Evolutionary conservation across 1,140 invertebrate species (phyloP).

Genomic region (Bombus turneri): DNA sequence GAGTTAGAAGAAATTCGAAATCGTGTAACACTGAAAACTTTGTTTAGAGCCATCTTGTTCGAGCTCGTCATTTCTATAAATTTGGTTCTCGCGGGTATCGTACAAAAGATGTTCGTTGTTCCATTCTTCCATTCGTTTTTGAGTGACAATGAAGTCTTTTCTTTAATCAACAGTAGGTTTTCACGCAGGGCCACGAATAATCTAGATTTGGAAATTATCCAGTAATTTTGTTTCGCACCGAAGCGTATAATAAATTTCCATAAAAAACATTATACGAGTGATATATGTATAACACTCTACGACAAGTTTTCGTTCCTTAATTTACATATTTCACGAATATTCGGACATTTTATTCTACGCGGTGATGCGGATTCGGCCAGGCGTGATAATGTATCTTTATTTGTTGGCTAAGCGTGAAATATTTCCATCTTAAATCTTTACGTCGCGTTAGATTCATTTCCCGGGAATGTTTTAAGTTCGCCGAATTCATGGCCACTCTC

Average conservation of each 20-base stretch:
- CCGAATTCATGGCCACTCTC: not conserved
- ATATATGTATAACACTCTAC: not conserved
- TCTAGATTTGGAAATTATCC: not conserved
- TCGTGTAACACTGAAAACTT: too few species aligned
- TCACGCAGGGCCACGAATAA: not conserved
- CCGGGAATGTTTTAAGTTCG: conserved; percentile 10
- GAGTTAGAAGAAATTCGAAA: too few species aligned
- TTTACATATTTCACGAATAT: conserved; percentile 14
- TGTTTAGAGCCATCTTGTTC: too few species aligned
- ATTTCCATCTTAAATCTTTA: conserved; percentile 32
- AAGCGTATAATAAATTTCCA: not conserved
- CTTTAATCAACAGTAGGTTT: not conserved
- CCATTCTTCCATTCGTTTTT: too few species aligned
- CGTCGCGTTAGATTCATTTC: not conserved
- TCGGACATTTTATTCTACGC: not conserved
- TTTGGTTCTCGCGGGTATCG: too few species aligned
- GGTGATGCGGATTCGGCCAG: not conserved
- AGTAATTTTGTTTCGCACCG: not conserved
- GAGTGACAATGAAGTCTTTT: not conserved
- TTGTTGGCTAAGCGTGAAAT: conserved; percentile 27
- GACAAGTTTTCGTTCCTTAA: not conserved
- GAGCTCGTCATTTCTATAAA: too few species aligned
- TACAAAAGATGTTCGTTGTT: too few species aligned
- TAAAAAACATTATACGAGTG: not conserved
- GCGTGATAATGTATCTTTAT: conserved; percentile 32